Percentiles rank a stretch among this genome's conserved stretches.
These are phyloP conservation scores for Athetis lepigone DNA, from an alignment of 2,888 invertebrate species.

Conservation along the genomic window DNA sequence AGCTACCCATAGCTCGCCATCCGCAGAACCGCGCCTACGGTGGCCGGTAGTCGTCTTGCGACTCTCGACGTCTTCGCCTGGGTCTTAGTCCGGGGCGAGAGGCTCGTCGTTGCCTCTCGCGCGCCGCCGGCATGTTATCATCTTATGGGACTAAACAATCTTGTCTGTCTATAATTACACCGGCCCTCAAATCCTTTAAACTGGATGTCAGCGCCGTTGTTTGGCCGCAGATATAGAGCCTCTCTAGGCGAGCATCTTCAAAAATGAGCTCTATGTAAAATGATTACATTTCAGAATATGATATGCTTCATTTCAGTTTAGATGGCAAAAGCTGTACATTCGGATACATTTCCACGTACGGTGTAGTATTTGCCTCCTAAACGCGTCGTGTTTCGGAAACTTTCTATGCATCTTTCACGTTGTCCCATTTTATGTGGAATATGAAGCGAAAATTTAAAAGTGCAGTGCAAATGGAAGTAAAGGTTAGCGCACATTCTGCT, in stretches of 20 bases:
- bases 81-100: too few species aligned
- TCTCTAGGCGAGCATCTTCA: neutral
- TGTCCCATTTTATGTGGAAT: conserved; percentile 55
- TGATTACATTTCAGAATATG: conserved; percentile 12
- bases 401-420: conserved; percentile 51
- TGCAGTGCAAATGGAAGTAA: conserved; percentile 68
- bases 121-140: too few species aligned
- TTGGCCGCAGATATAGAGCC: too few species aligned
- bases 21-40: too few species aligned
- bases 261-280: neutral
- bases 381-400: conserved; percentile 49
- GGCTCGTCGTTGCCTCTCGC: too few species aligned
- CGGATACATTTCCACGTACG: conserved; percentile 19
- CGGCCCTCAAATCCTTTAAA: neutral
- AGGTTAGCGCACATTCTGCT: conserved; percentile 58
- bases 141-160: neutral
- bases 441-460: conserved; percentile 59
- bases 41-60: too few species aligned
- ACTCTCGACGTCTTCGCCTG: too few species aligned
- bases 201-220: neutral
- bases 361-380: conserved; percentile 43
- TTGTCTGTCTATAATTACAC: neutral
- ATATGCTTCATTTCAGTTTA: conserved; percentile 24
- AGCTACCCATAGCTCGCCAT: too few species aligned
- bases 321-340: conserved; percentile 6